Evolutionary conservation across 2,797 vertebrate species (phyloP), one percentile per base, ranked within the genome.

Genomic region (Thunnus albacares): DNA sequence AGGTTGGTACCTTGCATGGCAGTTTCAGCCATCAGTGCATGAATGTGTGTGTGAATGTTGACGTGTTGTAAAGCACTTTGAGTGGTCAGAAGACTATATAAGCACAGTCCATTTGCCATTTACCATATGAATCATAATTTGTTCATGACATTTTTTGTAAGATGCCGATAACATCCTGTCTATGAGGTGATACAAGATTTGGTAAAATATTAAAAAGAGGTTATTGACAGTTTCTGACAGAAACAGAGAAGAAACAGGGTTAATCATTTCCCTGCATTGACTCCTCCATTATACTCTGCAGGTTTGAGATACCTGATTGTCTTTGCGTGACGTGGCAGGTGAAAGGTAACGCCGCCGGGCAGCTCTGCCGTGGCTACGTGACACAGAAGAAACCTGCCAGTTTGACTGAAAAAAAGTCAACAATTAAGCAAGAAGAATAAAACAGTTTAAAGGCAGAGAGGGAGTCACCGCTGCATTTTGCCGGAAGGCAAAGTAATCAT

Each of bases 401-500:
- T 68, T 77, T 58, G 58, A 74, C 1, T 0, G 33, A 9, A 8
- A 41, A 28, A 41, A 55, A 41, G 20, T 43, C 41, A 33, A 67
- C 70, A 83, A 70, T 81, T 78, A 76, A 67, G 56, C 35, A 28
- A 51, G 69, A 83, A 77, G 57, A 76, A 78, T 70, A 22, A 69
- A 52, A 41, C 2, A 2, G 22, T 73, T 83, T 73, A 80, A 77
- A 87, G 56, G 43, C 41, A 77, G 53, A 88, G 89, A 91, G 81
- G 89, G 86, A 83, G 87, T 72, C 56, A 0, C 22, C 6, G 1
- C 58, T 64, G 53, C 4, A 18, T 57, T 90, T 63, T 59, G 63
- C 70, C 82, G 73, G 78, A 84, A 88, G 80, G 65, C 71, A 90
- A 90, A 88, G 87, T 89, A 89, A 90, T 93, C 80, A 84, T 92